Base-by-base conservation (phyloP, 1,140 invertebrate species). In the Dendrolimus kikuchii region DNA sequence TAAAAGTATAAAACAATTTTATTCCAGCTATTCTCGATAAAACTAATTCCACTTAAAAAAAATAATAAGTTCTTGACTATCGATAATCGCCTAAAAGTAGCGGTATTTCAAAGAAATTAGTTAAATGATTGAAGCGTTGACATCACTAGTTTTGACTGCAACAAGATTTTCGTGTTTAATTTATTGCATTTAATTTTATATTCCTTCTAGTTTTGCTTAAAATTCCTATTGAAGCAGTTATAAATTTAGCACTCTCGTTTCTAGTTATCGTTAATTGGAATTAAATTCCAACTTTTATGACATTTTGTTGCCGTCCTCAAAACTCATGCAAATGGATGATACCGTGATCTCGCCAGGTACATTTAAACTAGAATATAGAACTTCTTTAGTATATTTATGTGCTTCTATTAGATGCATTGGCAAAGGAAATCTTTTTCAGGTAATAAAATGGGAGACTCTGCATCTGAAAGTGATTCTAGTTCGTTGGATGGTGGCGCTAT, bases 401-500 rank as follows among this genome's bases (percentile, higher is more conserved):
- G 51, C 9, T 8, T 7, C 4, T 51, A 37, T 44, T 8, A 38
- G 39, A 36, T 45, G 6, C 38, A 38, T 41, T 45, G 3, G 8
- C n/a, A 45, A 51, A n/a, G 5, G 3, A 37, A 8, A 5, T 66
- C 68, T 49, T 44, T 68, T 68, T 52, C 64, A 84, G 75, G 75
- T 55, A 76, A 74, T 66, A 87, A 87, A 69, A 88, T 87, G 83
- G 84, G 69, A 38, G 85, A 88, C 71, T 88, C 87, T 6, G 85
- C 84, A 7, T 88, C 85, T 9, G 87, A 88, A 71, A 87, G 85
- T 68, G 87, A 88, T 62, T 87, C 84, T 73, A 97, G 96, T 84
- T 98, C 96, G 40, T 93, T 98, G 65, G 96, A 98, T 88, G 96
- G 96, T 53, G 95, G 95, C 45, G 94, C 94, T 23, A 96, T 96